These are phyloP conservation scores for Macrosteles quadrilineatus DNA, from an alignment of 1,140 invertebrate genomes.

Conservation along the genomic window DNA sequence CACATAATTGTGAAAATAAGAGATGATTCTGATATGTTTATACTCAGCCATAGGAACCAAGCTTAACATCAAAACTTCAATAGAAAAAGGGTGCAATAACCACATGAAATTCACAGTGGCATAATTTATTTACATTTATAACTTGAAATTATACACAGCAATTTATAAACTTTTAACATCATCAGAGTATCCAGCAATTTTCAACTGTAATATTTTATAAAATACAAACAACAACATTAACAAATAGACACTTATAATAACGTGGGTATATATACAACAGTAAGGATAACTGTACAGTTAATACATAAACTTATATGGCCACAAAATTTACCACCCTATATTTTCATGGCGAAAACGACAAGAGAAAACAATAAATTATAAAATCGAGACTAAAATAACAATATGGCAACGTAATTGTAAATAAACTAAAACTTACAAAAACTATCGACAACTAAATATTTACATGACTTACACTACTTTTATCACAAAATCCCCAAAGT, in stretches of 20 bases:
- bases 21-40: too few relatives aligned
- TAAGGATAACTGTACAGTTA: conserved; percentile 7
- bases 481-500: conserved; percentile 17
- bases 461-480: neutral
- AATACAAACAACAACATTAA: conserved; percentile 25
- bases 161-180: too few relatives aligned
- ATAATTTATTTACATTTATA: too few relatives aligned
- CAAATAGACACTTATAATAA: conserved; percentile 9
- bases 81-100: too few relatives aligned
- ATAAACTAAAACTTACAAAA: neutral
- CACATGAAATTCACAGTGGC: too few relatives aligned
- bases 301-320: conserved; percentile 12
- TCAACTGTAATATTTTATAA: conserved; percentile 16
- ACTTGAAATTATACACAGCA: too few relatives aligned
- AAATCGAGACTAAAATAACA: neutral
- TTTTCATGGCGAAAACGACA: neutral
- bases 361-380: conserved; percentile 9
- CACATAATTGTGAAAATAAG: too few relatives aligned
- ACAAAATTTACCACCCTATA: neutral
- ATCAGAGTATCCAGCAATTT: neutral
- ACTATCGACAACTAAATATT: neutral
- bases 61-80: too few relatives aligned
- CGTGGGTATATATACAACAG: conserved; percentile 12
- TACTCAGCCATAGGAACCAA: too few relatives aligned
- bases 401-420: conserved; percentile 6